Evolutionary conservation across 2,888 invertebrate species (phyloP), one percentile per base, ranked within the genome.

Genomic region (Neoscelio sp.): DNA sequence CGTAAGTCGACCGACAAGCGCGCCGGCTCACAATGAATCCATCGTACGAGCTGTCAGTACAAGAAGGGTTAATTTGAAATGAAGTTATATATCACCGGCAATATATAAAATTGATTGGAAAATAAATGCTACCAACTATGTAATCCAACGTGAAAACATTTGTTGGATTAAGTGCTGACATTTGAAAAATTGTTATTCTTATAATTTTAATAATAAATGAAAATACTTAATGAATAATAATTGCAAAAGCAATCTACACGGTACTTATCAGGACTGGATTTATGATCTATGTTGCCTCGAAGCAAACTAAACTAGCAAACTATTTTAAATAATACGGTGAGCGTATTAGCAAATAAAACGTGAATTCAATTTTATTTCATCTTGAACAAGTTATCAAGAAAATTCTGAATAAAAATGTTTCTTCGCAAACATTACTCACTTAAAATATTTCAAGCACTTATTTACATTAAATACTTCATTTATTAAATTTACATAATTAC

Each of bases 201-300:
- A n/a, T 71, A 54, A 52, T 54, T 62, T 62, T 35, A 71, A 71
- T 71, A 71, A 71, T 71, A 71, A 71, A 62, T 71, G 62, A 62
- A 62, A 71, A 71, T 71, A n/a, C n/a, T n/a, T n/a, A 71, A 71
- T 71, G 54, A 62, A 62, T n/a, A n/a, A n/a, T n/a, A n/a, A n/a
- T n/a, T n/a, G n/a, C n/a, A 54, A 71, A 62, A 62, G 71, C 54
- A 71, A 62, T 62, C 18, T 33, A 35, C 18, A 30, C 44, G 20
- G 60, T 60, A 52, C 52, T 62, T 71, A 71, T 71, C 71, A 52
- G 48, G 62, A 71, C 58, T 44, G 62, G 71, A 71, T 71, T 62
- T 54, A 71, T 62, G 62, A 71, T 62, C 52, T 54, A 62, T 18
- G 62, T 62, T 71, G 48, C 44, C 71, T 54, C 8, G 30, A 50